phyloP scores from a whole-genome alignment of 2,797 vertebrate species.

The Sebastes iracundus region DNA sequence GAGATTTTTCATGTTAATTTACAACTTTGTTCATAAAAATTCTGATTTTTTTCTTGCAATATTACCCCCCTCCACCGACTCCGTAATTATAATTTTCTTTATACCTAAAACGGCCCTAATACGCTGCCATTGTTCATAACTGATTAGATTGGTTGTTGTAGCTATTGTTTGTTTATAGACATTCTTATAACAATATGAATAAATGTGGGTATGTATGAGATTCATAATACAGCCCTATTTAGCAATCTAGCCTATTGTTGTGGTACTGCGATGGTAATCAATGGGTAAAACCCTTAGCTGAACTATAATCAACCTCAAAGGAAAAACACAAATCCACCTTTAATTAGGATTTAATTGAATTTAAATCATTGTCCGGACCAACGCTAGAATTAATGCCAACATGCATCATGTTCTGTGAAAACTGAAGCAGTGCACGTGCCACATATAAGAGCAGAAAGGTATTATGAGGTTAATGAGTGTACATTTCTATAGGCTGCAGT shows the following conservation, averaged over 20 bases:
- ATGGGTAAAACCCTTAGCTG: background rate
- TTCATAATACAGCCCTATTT: background rate
- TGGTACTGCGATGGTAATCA: background rate
- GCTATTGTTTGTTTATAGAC: background rate
- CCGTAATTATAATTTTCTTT: no score
- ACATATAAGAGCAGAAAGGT: background rate
- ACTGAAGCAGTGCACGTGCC: constrained; percentile 1
- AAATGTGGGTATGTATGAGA: background rate
- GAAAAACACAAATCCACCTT: background rate
- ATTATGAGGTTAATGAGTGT: background rate
- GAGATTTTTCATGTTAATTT: no score
- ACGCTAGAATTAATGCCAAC: background rate
- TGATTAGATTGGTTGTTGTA: background rate
- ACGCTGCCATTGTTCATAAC: background rate
- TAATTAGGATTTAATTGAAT: background rate
- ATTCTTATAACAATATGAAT: background rate
- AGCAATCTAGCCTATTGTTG: background rate
- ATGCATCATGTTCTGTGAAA: background rate
- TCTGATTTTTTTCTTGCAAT: no score
- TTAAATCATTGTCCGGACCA: background rate
- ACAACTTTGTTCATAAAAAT: no score
- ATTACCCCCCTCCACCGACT: no score
- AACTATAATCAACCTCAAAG: background rate
- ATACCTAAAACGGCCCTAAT: no score
- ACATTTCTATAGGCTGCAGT: background rate